Evolutionary conservation across 2,797 vertebrate genomes (phyloP).

Genomic region (Ibycter americanus): DNA sequence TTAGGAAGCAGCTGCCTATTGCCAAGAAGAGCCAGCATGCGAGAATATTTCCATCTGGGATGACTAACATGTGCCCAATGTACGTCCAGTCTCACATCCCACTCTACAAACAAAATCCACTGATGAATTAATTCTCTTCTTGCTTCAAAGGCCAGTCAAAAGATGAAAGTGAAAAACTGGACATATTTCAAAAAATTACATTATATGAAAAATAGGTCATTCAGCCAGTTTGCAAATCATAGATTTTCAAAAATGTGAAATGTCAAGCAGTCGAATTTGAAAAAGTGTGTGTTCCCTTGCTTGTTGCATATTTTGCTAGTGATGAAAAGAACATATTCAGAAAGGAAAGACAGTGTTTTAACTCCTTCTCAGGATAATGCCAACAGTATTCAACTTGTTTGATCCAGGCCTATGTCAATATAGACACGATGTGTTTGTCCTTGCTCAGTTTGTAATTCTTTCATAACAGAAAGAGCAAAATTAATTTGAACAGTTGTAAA

Average conservation of each 20-base stretch:
- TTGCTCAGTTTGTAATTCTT: not conserved
- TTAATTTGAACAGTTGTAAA: not conserved
- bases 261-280: constrained; percentile 18
- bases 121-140: constrained; percentile 54
- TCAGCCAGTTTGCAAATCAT: constrained; percentile 21
- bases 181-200: constrained; percentile 29
- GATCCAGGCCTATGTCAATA: not conserved
- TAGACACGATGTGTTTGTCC: not conserved
- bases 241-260: constrained; percentile 36
- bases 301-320: constrained; percentile 40
- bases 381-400: not conserved
- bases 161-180: constrained; percentile 64
- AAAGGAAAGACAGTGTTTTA: not conserved
- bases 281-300: constrained; percentile 12
- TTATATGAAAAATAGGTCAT: constrained; percentile 39
- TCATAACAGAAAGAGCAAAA: not conserved
- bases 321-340: not conserved
- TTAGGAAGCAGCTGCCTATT: constrained; percentile 51
- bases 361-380: not conserved
- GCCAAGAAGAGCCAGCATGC: constrained; percentile 28
- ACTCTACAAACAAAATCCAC: constrained; percentile 50
- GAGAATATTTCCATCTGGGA: constrained; percentile 60
- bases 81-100: constrained; percentile 41
- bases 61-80: constrained; percentile 57
- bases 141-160: constrained; percentile 40